Percentiles rank a stretch among this genome's conserved stretches.
These are phyloP conservation scores for Coccyzus lansbergi DNA, from an alignment of 2,797 vertebrate genomes.

Conservation along the genomic window DNA sequence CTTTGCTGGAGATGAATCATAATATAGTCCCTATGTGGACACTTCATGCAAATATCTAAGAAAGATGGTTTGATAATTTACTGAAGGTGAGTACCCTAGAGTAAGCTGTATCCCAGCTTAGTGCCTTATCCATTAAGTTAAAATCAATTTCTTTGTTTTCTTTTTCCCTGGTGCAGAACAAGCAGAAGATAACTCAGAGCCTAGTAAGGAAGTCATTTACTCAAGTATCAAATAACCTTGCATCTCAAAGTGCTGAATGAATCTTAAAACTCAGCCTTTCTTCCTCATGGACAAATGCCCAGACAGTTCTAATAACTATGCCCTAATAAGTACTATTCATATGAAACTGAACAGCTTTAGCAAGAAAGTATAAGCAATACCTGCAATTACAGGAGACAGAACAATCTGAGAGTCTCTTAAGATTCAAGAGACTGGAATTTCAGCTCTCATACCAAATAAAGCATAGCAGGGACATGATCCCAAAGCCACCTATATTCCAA, in stretches of 20 bases:
- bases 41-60: background rate
- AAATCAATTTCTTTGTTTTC: background rate
- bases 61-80: background rate
- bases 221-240: background rate
- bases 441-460: background rate
- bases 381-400: background rate
- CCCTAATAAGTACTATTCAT: background rate
- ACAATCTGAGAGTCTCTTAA: background rate
- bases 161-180: background rate
- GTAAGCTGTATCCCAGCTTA: background rate
- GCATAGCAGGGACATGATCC: too few species aligned
- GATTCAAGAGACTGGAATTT: background rate
- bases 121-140: background rate
- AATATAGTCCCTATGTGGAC: background rate
- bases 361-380: background rate
- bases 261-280: background rate
- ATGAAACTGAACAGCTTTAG: background rate
- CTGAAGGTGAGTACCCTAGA: background rate
- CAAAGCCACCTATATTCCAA: background rate
- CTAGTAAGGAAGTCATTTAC: background rate
- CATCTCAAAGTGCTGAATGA: background rate
- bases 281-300: background rate
- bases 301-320: background rate
- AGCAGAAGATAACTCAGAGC: background rate
- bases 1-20: background rate